phyloP scores from a whole-genome alignment of 2,888 invertebrate genomes.

The Erynnis tages region DNA sequence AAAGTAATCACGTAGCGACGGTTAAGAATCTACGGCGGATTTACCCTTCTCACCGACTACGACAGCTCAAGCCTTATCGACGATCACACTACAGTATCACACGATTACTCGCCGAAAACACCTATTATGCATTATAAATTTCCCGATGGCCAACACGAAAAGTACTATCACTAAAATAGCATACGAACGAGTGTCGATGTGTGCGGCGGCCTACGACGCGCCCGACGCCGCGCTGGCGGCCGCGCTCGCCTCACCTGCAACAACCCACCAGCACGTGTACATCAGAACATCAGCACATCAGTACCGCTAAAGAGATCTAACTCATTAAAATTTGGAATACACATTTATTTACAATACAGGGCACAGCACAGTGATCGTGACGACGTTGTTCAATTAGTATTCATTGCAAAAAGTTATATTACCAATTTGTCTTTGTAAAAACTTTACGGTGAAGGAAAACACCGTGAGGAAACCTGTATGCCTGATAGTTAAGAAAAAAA shows the following conservation, averaged over 20 bases:
- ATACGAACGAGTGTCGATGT: slow-evolving; percentile 48
- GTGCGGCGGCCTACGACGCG: slow-evolving; percentile 51
- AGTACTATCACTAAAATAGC: slow-evolving; percentile 65
- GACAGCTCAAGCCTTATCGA: slow-evolving; percentile 75
- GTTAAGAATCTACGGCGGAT: slow-evolving; percentile 74
- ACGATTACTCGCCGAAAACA: slow-evolving; percentile 73
- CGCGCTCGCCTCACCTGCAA: slow-evolving; percentile 54
- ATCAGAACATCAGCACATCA: neutral
- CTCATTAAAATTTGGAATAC: too few species aligned
- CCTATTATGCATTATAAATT: slow-evolving; percentile 70
- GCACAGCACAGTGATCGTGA: too few species aligned
- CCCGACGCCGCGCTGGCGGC: slow-evolving; percentile 47
- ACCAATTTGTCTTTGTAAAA: too few species aligned
- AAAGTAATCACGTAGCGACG: slow-evolving; percentile 77
- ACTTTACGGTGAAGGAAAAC: too few species aligned
- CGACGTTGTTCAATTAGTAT: too few species aligned
- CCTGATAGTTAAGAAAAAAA: too few species aligned
- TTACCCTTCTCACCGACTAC: slow-evolving; percentile 75
- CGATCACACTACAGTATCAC: slow-evolving; percentile 74
- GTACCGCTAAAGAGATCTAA: neutral
- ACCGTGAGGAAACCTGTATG: too few species aligned
- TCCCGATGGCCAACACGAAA: slow-evolving; percentile 69
- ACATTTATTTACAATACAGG: too few species aligned
- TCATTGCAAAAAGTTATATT: too few species aligned
- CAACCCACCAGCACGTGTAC: neutral